Conservation (phyloP, 2,113 vertebrate genomes). For the Tylochromis polylepis region DNA sequence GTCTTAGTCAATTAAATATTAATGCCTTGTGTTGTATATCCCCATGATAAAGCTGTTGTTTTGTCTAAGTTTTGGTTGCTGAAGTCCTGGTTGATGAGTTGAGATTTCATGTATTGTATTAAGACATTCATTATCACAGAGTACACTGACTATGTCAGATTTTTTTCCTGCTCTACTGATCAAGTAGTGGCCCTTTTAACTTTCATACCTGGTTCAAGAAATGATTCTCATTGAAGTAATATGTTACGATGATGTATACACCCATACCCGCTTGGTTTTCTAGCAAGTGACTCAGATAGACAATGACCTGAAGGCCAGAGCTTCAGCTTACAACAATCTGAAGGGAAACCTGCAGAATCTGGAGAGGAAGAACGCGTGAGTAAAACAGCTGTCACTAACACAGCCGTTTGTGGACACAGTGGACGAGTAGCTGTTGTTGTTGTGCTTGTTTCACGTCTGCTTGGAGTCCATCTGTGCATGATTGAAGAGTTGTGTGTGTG, state of each 20-base stretch:
- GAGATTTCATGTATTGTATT: neutral
- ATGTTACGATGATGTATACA: neutral
- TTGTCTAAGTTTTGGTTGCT: neutral
- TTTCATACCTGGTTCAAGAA: neutral
- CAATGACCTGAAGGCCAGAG: conserved; percentile 94
- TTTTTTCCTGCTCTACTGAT: neutral
- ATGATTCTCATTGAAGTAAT: neutral
- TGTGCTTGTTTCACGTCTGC: neutral
- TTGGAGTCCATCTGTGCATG: neutral
- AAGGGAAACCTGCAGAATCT: conserved; percentile 98
- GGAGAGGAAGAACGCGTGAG: conserved; percentile 99
- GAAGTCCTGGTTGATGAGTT: neutral
- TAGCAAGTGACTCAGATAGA: conserved; percentile 98
- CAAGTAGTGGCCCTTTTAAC: neutral
- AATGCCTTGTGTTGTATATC: neutral
- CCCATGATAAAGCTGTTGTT: neutral
- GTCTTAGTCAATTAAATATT: neutral
- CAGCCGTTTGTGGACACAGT: neutral
- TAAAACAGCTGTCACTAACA: neutral
- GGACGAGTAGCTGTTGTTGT: neutral
- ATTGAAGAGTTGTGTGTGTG: neutral
- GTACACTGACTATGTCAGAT: neutral
- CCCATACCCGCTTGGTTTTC: conserved; percentile 31
- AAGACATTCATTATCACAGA: neutral
- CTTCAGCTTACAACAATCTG: conserved; percentile 96